Percentiles rank a stretch among this genome's conserved stretches.
phyloP scores from a whole-genome alignment of 1,140 invertebrate genomes.

The Zophobas atratus region DNA sequence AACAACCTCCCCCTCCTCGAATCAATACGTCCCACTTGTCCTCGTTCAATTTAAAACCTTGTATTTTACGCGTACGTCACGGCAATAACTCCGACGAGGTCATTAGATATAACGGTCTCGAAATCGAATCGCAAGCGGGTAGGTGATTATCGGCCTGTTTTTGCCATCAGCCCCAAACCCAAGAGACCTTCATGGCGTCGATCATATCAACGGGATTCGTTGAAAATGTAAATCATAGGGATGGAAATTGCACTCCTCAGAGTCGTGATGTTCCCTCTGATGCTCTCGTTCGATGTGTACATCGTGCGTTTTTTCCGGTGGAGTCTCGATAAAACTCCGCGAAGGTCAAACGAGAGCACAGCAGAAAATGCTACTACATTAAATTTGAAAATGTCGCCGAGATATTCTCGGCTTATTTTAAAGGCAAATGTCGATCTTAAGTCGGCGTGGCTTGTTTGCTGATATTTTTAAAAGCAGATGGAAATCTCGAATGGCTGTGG shows the following conservation, averaged over 20 bases:
- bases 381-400: too few species aligned
- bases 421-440: too few species aligned
- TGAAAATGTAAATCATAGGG: conserved; percentile 40
- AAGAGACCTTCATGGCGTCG: conserved; percentile 33
- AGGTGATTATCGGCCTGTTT: conserved; percentile 45
- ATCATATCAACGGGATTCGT: conserved; percentile 44
- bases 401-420: too few species aligned
- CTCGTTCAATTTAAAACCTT: conserved; percentile 34
- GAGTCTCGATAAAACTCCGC: not conserved
- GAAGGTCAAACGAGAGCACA: not conserved
- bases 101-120: conserved; percentile 36
- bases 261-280: conserved; percentile 17
- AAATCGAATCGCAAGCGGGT: conserved; percentile 34
- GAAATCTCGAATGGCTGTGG: not conserved
- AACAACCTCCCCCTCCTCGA: not conserved
- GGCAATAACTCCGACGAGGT: conserved; percentile 24
- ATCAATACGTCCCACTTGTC: conserved; percentile 3
- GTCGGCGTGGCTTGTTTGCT: too few species aligned
- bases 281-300: not conserved
- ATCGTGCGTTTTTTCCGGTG: not conserved
- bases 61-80: conserved; percentile 33
- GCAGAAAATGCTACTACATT: too few species aligned
- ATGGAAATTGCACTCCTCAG: conserved; percentile 49
- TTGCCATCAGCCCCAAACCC: conserved; percentile 41
- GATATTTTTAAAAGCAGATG: conserved; percentile 3